These are phyloP conservation scores for Platanista minor DNA, from an alignment of 2,113 vertebrate species.

Conservation along the genomic window DNA sequence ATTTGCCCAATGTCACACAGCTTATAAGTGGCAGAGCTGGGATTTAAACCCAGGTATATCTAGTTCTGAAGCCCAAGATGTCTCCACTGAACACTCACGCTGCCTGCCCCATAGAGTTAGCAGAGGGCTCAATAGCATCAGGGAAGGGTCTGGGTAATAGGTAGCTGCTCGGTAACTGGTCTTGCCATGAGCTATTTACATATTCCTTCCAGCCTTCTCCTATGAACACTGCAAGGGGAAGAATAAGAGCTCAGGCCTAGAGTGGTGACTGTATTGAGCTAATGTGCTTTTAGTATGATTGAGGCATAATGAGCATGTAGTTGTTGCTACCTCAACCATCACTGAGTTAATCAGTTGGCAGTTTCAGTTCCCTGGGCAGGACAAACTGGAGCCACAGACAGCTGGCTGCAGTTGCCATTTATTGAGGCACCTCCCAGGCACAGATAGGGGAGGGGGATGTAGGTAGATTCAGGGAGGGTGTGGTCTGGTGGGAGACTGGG, in stretches of 20 bases:
- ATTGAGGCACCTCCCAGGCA: conserved; percentile 56
- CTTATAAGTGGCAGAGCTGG: background rate
- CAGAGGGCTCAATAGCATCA: background rate
- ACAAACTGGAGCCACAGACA: background rate
- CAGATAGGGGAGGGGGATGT: background rate
- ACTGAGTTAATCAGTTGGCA: background rate
- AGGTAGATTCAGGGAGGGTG: background rate
- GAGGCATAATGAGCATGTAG: accelerated
- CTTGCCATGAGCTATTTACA: background rate
- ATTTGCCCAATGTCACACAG: background rate
- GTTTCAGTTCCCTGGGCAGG: background rate
- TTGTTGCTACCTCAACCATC: background rate
- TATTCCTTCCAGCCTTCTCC: background rate
- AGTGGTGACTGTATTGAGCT: background rate
- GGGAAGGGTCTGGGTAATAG: background rate
- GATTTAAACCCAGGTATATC: background rate
- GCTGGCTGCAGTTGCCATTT: conserved; percentile 17
- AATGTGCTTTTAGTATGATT: too few species aligned
- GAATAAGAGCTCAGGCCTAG: background rate
- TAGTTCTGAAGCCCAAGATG: background rate
- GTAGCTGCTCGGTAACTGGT: background rate
- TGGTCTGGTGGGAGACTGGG: background rate
- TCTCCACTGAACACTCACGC: background rate
- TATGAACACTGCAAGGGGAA: background rate
- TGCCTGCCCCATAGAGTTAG: background rate